Conservation (phyloP, 2,797 vertebrate genomes). For the Aselliscus stoliczkanus region DNA sequence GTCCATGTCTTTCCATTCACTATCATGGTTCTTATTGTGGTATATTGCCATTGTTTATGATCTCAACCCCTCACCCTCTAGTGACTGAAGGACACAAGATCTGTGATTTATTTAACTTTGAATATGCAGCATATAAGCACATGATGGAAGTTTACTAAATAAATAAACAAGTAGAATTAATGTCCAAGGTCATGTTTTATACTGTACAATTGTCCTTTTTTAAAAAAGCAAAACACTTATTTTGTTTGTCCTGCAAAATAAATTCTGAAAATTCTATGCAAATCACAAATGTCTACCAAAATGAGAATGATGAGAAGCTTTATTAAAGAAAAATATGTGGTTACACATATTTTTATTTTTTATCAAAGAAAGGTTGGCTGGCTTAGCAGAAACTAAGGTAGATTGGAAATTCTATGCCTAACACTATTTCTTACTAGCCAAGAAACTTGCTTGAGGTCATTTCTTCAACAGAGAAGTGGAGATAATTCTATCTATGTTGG, state of each 20-base stretch:
- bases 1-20: background rate
- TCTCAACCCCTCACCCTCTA: background rate
- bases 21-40: background rate
- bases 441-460: background rate
- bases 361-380: background rate
- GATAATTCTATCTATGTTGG: background rate
- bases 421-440: background rate
- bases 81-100: background rate
- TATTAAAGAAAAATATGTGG: background rate
- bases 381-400: background rate
- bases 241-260: background rate
- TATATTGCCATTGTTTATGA: background rate
- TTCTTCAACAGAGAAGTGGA: background rate
- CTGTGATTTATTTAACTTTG: background rate
- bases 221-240: background rate
- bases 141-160: background rate
- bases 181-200: background rate
- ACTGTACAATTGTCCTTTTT: background rate
- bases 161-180: background rate
- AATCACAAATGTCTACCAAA: conserved; percentile 10
- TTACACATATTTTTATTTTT: background rate
- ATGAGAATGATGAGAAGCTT: background rate
- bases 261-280: background rate
- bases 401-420: background rate
- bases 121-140: background rate